Base-by-base conservation (phyloP, 2,113 vertebrate genomes). In the Tetrao urogallus region DNA sequence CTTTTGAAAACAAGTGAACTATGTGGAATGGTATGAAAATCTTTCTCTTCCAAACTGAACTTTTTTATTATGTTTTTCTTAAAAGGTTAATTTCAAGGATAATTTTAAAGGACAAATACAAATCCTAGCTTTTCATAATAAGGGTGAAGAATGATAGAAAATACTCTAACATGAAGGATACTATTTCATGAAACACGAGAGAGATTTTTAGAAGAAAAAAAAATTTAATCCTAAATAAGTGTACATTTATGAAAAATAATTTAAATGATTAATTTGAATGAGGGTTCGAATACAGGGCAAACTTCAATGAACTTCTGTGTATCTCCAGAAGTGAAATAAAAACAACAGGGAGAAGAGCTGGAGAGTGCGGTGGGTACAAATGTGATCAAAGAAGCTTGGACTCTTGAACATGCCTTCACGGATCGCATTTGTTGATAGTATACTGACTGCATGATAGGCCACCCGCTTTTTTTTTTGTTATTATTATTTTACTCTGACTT, bases 1-100 rank as follows among this genome's bases (percentile, higher is more conserved):
- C 90, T 94, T 96, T 19, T 70, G 78, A 97, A 97, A 96, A 96
- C 47, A 95, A 95, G 76, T 85, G 36, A 96, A 90, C 77, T 96
- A 96, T 48, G 57, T 76, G 78, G 78, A 97, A 96, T 64, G 80
- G 75, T 73, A 96, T 78, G 86, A 76, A 56, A 93, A 93, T 83
- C 76, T 86, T 92, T 64, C 81, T 77, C 82, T 85, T 87, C 81
- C 72, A 95, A 93, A 86, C 42, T 9, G 65, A 92, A 88, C 52
- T 80, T 61, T 32, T 36, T 40, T 40, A 66, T 45, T 63, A 32
- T 56, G 25, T 45, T 87, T 88, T 88, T 47, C 36, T 73, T 56
- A 86, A 71, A 43, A 89, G 21, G 83, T 75, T 83, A 89, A 57
- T 91, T 93, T 64, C 34, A 4, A 91, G 86, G 36, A 43, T 32